A percentile compares a stretch with the other conserved stretches of the same genome.
phyloP scores from a whole-genome alignment of 2,888 invertebrate genomes.

The Gari tellinella region DNA sequence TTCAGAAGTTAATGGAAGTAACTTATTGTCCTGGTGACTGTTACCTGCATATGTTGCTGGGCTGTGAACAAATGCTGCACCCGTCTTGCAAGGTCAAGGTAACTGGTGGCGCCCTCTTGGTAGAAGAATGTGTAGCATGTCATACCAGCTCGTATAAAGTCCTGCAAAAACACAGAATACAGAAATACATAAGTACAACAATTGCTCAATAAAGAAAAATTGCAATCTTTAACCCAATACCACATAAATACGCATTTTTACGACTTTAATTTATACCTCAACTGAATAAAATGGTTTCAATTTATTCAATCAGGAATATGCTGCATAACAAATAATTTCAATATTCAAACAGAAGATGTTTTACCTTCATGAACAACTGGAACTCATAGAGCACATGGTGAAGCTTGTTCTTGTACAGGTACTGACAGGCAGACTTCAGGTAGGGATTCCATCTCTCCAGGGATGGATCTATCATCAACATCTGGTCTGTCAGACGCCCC shows the following conservation, averaged over 20 bases:
- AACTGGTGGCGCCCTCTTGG: conserved; percentile 80
- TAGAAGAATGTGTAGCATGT: conserved; percentile 84
- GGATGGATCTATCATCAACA: conserved; percentile 80
- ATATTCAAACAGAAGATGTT: too few relatives aligned
- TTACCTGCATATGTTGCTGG: conserved; percentile 80
- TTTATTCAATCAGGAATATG: too few relatives aligned
- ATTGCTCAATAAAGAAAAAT: too few relatives aligned
- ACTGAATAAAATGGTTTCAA: too few relatives aligned
- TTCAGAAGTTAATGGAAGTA: too few relatives aligned
- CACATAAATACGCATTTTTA: too few relatives aligned
- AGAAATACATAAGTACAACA: too few relatives aligned
- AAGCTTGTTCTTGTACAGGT: conserved; percentile 78
- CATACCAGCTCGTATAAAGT: conserved; percentile 84
- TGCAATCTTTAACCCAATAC: too few relatives aligned
- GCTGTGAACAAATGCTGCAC: conserved; percentile 80
- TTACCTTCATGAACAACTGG: conserved; percentile 84
- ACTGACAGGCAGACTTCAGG: conserved; percentile 81
- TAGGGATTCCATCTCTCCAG: conserved; percentile 80
- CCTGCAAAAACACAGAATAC: conserved; percentile 66
- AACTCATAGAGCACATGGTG: conserved; percentile 82
- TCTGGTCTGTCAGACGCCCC: conserved; percentile 77
- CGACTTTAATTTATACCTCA: too few relatives aligned
- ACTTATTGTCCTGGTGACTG: too few relatives aligned
- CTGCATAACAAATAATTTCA: too few relatives aligned
- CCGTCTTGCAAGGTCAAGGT: conserved; percentile 77